Base-by-base conservation (phyloP, 2,113 vertebrate genomes). In the Physeter macrocephalus region DNA sequence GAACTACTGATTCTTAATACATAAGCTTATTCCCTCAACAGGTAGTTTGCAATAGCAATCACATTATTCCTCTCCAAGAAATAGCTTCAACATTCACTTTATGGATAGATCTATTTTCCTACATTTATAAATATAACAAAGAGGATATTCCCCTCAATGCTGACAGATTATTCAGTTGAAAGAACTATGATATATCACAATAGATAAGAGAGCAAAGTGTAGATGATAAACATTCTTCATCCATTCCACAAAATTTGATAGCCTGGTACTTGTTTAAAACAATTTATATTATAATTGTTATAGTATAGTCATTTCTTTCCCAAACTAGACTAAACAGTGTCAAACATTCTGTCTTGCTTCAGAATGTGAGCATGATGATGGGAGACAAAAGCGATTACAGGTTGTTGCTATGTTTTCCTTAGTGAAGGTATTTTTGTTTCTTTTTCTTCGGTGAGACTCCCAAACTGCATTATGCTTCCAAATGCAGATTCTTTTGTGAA, bases 231-330 rank as follows among this genome's bases (percentile, higher is more conserved):
- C 12, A 82, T 15, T 80, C 15, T 59, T 92, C 80, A 62, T 46
- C 17, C 91, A 46, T 84, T 97, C 66, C 95, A 87, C 21, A 97
- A 66, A 95, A 90, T 93, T 88, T 90, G 61, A 49, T 78, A 89
- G 23, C n/a, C 21, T 43, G 7, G 8, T 72, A 15, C 91, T 92
- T 95, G 39, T 41, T 93, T 86, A 90, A 82, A 97, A 88, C 49
- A 90, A 90, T 15, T 64, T 80, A 89, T 92, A 67, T 46, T 54
- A 54, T 54, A 54, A 54, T 54, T 54, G 52, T 54, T 54, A 54
- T 20, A 20, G 20, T 54, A 54, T 7, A 87, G 57, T 72, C 10
- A 41, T 64, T 97, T 90, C 27, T 88, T 94, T 86, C 61, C n/a
- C 86, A 84, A 88, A 59, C 1, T 80, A 92, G 88, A 57, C 2